Evolutionary conservation across 2,888 invertebrate species (phyloP).

Genomic region (Eulithis testata): DNA sequence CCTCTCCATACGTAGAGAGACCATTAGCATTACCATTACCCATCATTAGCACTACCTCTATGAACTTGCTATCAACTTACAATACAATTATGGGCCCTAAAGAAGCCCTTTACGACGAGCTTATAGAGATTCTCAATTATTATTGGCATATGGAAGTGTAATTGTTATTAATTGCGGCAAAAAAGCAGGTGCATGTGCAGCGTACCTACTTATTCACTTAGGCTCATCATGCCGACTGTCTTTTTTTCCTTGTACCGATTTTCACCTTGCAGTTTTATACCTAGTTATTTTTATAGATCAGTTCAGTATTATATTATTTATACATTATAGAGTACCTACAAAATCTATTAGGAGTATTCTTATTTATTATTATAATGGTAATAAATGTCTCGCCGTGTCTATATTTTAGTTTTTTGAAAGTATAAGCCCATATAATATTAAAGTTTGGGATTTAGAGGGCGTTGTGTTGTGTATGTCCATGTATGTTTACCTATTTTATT

Average conservation of each 20-base stretch:
- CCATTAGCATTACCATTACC: constrained; percentile 12
- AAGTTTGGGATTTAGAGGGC: too few species aligned
- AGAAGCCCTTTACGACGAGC: constrained; percentile 24
- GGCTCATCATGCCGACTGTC: background rate
- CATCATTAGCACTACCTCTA: constrained; percentile 17
- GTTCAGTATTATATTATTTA: too few species aligned
- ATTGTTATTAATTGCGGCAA: constrained; percentile 58
- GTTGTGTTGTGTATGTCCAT: too few species aligned
- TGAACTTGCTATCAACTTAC: constrained; percentile 26
- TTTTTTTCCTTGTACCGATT: constrained; percentile 9
- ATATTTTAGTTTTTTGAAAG: too few species aligned
- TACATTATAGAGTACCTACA: too few species aligned
- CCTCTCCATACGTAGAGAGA: constrained; percentile 3
- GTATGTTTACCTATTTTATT: too few species aligned
- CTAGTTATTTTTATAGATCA: background rate
- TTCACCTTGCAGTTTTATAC: constrained; percentile 13
- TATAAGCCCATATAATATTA: too few species aligned
- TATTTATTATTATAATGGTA: too few species aligned
- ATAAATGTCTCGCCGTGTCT: too few species aligned
- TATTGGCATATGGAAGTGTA: constrained; percentile 51
- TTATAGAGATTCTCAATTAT: constrained; percentile 37
- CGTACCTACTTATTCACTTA: constrained; percentile 18
- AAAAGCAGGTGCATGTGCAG: constrained; percentile 50
- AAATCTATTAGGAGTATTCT: too few species aligned
- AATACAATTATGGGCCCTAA: constrained; percentile 35